Evolutionary conservation across 2,888 invertebrate species (phyloP).

Genomic region (Xylophagus ater): DNA sequence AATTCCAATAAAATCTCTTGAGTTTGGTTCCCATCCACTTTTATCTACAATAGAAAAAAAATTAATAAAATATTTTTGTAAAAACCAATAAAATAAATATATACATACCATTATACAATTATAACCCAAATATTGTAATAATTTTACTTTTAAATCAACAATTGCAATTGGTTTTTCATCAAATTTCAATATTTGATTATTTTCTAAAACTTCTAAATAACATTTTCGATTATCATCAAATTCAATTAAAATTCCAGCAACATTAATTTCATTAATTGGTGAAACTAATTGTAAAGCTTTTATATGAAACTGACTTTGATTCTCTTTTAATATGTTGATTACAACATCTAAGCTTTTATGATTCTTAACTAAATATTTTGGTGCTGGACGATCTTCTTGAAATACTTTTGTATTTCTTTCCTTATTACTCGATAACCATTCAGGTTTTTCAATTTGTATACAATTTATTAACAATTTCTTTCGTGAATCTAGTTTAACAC

Average conservation of each 20-base stretch:
- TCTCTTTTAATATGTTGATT: conserved; percentile 20
- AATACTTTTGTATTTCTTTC: conserved; percentile 17
- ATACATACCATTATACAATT: conserved; percentile 28
- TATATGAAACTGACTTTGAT: conserved; percentile 21
- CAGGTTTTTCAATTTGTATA: conserved; percentile 30
- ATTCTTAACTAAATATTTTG: conserved; percentile 26
- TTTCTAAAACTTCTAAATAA: conserved; percentile 28
- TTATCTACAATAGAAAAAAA: too few relatives aligned
- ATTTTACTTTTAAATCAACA: conserved; percentile 27
- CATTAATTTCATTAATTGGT: conserved; percentile 32
- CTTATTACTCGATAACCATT: conserved; percentile 19
- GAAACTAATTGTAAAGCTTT: conserved; percentile 24
- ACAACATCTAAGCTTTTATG: conserved; percentile 23
- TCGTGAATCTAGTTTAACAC: conserved; percentile 34
- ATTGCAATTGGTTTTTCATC: conserved; percentile 25
- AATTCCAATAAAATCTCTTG: too few relatives aligned
- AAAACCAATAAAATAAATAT: neutral
- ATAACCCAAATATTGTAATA: conserved; percentile 26
- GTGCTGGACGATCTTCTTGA: conserved; percentile 24
- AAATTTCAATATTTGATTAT: conserved; percentile 27
- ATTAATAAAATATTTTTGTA: neutral
- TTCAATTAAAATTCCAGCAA: conserved; percentile 29
- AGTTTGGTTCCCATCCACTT: too few relatives aligned
- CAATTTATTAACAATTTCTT: conserved; percentile 29
- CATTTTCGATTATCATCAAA: conserved; percentile 14